Evolutionary conservation across 2,797 vertebrate genomes (phyloP).

Genomic region (Rhincodon typus): DNA sequence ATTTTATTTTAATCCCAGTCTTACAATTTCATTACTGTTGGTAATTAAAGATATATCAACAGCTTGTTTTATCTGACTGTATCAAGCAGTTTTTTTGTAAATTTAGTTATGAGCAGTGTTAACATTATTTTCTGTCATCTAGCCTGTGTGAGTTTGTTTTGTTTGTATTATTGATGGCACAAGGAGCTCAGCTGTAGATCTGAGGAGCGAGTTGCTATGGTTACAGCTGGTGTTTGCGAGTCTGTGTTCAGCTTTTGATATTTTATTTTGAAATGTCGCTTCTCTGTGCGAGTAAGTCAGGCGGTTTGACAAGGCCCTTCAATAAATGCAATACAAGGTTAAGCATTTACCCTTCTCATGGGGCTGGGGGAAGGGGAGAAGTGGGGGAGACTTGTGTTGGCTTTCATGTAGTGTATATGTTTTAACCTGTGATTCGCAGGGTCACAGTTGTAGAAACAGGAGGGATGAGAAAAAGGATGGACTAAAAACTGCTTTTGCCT

Average conservation of each 20-base stretch:
- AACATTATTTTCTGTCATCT: background rate
- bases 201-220: background rate
- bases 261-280: background rate
- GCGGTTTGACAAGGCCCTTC: background rate
- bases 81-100: background rate
- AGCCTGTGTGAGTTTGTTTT: background rate
- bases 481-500: background rate
- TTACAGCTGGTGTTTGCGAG: slow-evolving; percentile 17
- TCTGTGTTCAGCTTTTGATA: background rate
- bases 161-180: background rate
- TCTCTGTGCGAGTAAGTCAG: background rate
- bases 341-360: background rate
- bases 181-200: slow-evolving; percentile 16
- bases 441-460: background rate
- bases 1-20: background rate
- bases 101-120: background rate
- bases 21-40: background rate
- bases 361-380: too few species aligned
- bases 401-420: background rate
- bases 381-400: too few species aligned
- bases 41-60: background rate
- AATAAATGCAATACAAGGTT: background rate
- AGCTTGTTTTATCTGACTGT: background rate
- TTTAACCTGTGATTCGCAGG: background rate
- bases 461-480: background rate